Evolutionary conservation across 2,888 invertebrate genomes (phyloP).

Genomic region (Chrysolina americana): DNA sequence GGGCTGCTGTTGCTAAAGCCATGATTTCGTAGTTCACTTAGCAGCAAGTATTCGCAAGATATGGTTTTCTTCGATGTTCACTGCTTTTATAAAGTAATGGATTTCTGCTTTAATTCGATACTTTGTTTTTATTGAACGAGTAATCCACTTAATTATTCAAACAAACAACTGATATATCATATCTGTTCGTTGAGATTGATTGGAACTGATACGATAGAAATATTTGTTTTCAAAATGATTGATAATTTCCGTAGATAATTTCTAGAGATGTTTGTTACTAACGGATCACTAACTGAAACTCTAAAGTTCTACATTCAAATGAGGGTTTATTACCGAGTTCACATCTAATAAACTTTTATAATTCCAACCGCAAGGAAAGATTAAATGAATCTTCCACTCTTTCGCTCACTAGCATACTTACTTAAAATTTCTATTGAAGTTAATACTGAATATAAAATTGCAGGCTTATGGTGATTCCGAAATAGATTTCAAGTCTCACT

Average conservation of each 20-base stretch:
- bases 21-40: not conserved
- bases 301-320: not conserved
- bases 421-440: too few relatives aligned
- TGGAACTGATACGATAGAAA: not conserved
- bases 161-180: not conserved
- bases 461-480: too few relatives aligned
- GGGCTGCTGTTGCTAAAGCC: not conserved
- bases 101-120: not conserved
- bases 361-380: too few relatives aligned
- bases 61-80: not conserved
- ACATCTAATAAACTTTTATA: too few relatives aligned
- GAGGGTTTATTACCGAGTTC: too few relatives aligned
- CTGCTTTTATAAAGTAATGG: not conserved
- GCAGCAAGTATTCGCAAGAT: not conserved
- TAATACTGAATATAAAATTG: too few relatives aligned
- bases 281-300: not conserved
- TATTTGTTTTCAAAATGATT: not conserved
- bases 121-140: not conserved
- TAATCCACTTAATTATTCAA: not conserved
- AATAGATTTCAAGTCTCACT: too few relatives aligned
- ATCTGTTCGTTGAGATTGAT: not conserved
- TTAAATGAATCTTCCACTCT: too few relatives aligned
- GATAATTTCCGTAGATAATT: not conserved
- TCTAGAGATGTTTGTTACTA: not conserved
- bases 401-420: too few relatives aligned